Base-by-base conservation (phyloP, 2,888 invertebrate genomes). In the Notodonta dromedarius region DNA sequence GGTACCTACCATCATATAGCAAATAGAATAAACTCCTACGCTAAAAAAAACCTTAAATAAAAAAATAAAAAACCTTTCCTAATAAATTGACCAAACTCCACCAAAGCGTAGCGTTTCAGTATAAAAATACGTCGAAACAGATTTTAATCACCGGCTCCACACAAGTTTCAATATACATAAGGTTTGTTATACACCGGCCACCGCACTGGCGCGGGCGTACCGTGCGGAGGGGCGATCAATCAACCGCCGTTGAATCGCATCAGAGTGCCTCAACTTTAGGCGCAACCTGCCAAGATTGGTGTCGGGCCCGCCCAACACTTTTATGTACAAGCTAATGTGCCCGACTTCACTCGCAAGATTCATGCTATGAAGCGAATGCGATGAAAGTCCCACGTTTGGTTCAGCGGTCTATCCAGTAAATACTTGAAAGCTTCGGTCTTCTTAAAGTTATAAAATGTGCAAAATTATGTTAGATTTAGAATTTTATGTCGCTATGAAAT, bases 151-250 rank as follows among this genome's bases (percentile, higher is more conserved):
- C 65, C 35, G 12, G 24, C 16, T 12, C 7, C 58, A 55, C 50
- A 68, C 16, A 62, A 57, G 51, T 56, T 60, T 51, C 46, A 16
- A n/a, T 57, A 39, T 57, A 32, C 51, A 12, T 57, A 40, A 46
- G 8, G 48, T 32, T 39, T 50, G 62, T 61, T 62, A 56, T 55
- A 61, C 55, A 52, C 7, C 2, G 24, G 24, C 24, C 2, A 1
- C 24, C 40, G 55, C 60, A 66, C 66, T 63, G 66, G 60, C 54
- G 48, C 51, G 60, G 56, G 48, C 51, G 32, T 65, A 63, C 58
- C 70, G 63, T 69, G 67, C 53, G 13, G 56, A n/a, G 16, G 55
- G 62, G 66, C 67, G 70, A 74, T 74, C 74, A 71, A 74, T 74
- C 74, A 73, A 71, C 40, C 24, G 44, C 58, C 54, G 59, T 66